Conservation (phyloP, 2,797 vertebrate species). For the Tamandua tetradactyla region DNA sequence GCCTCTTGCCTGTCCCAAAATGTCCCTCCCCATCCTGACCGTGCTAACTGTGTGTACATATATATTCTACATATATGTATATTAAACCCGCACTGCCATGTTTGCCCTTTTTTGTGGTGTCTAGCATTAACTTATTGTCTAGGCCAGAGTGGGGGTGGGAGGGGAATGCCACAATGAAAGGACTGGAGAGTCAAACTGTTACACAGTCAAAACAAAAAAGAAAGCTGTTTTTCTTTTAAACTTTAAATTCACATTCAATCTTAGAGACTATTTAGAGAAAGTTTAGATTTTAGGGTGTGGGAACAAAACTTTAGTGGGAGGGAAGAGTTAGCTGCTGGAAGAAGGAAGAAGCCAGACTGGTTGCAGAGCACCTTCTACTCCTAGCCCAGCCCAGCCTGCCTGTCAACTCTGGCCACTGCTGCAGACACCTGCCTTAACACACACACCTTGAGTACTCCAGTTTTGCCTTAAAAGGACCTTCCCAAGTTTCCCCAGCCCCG, state of each 20-base stretch:
- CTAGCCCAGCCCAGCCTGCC: background rate
- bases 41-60: slow-evolving; percentile 89
- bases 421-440: slow-evolving; percentile 78
- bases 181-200: slow-evolving; percentile 25
- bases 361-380: background rate
- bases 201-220: slow-evolving; percentile 13
- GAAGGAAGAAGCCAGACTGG: slow-evolving; percentile 50
- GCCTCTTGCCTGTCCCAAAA: slow-evolving; percentile 69
- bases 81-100: slow-evolving; percentile 84
- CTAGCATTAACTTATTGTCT: slow-evolving; percentile 81
- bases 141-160: slow-evolving; percentile 61
- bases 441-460: slow-evolving; percentile 61
- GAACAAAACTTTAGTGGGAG: slow-evolving; percentile 7
- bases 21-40: slow-evolving; percentile 78
- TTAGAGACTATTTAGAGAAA: slow-evolving; percentile 47
- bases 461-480: slow-evolving; percentile 75
- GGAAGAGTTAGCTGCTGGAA: background rate
- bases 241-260: slow-evolving; percentile 41
- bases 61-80: slow-evolving; percentile 87
- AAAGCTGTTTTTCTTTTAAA: slow-evolving; percentile 3
- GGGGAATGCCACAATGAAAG: background rate
- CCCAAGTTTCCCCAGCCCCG: slow-evolving; percentile 45
- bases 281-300: slow-evolving; percentile 18
- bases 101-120: slow-evolving; percentile 80
- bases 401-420: slow-evolving; percentile 53